phyloP scores from a whole-genome alignment of 2,113 vertebrate genomes.

The Equus przewalskii region DNA sequence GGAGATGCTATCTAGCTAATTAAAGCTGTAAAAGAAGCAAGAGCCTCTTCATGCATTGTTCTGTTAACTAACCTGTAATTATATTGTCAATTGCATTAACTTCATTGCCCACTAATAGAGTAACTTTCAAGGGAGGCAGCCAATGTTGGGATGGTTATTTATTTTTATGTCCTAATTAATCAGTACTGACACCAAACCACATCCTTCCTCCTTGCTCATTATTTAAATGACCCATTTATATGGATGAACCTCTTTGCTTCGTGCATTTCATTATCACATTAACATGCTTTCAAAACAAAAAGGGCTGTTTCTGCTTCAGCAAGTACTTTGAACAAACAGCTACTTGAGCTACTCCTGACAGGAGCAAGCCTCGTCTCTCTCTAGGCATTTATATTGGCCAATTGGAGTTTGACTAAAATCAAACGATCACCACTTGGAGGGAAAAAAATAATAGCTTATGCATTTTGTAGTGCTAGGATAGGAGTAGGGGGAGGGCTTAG shows the following conservation, averaged over 20 bases:
- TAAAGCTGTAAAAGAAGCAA: conserved; percentile 77
- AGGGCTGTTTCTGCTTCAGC: conserved; percentile 82
- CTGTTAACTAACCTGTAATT: conserved; percentile 90
- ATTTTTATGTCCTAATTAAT: conserved; percentile 97
- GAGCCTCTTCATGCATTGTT: conserved; percentile 72
- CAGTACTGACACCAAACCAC: conserved; percentile 95
- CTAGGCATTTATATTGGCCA: background rate
- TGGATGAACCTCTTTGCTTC: conserved; percentile 90
- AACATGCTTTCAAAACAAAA: conserved; percentile 92
- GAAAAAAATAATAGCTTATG: background rate
- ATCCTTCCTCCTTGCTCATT: conserved; percentile 96
- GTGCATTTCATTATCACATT: conserved; percentile 95
- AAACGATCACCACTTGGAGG: background rate
- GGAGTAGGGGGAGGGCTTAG: background rate
- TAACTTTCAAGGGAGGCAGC: conserved; percentile 88
- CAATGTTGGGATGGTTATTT: conserved; percentile 90
- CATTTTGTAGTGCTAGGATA: background rate
- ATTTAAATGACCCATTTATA: conserved; percentile 97
- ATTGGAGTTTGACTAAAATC: conserved; percentile 26
- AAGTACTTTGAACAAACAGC: conserved; percentile 87
- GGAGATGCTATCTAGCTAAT: conserved; percentile 74
- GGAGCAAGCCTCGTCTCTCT: conserved; percentile 28
- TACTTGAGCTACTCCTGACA: conserved; percentile 38
- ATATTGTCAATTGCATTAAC: conserved; percentile 90
- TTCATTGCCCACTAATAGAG: conserved; percentile 88